phyloP scores from a whole-genome alignment of 2,113 vertebrate species.

The Danionella cerebrum region DNA sequence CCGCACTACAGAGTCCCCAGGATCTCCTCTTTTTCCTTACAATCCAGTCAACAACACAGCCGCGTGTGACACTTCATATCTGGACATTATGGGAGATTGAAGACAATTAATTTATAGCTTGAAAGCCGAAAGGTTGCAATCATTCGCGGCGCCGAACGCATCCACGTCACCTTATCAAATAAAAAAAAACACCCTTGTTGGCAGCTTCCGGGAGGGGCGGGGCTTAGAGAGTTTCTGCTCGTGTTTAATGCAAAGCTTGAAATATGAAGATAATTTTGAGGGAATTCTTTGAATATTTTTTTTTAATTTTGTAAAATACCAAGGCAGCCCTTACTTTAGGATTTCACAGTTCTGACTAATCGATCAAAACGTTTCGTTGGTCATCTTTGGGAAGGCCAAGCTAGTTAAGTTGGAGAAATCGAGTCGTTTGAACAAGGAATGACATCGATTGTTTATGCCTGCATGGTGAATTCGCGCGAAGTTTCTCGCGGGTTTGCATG shows the following conservation, averaged over 20 bases:
- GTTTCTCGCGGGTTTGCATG: background rate
- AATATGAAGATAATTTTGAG: no score
- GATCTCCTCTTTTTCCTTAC: conserved; percentile 14
- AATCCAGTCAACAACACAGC: background rate
- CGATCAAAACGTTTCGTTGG: conserved; percentile 34
- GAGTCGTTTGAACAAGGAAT: background rate
- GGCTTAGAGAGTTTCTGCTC: background rate
- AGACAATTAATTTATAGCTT: background rate
- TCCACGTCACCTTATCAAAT: conserved; percentile 64
- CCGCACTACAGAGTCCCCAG: conserved; percentile 19
- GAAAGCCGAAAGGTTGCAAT: background rate
- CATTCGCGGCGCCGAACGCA: conserved; percentile 12
- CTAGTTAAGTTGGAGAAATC: conserved; percentile 29
- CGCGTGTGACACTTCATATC: conserved; percentile 4
- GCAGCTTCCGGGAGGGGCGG: conserved; percentile 62
- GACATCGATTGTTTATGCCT: conserved; percentile 47
- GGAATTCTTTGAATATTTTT: no score
- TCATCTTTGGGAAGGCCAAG: conserved; percentile 11
- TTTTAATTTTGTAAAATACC: no score
- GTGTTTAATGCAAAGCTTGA: background rate
- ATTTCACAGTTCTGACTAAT: conserved; percentile 15
- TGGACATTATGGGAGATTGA: background rate
- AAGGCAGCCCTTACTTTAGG: background rate
- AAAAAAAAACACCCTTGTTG: conserved; percentile 56
- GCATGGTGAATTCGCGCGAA: conserved; percentile 57